A percentile compares a stretch with the other conserved stretches of the same genome.
Evolutionary conservation across 1,140 invertebrate species (phyloP).

Genomic region (Brachionus plicatilis): DNA sequence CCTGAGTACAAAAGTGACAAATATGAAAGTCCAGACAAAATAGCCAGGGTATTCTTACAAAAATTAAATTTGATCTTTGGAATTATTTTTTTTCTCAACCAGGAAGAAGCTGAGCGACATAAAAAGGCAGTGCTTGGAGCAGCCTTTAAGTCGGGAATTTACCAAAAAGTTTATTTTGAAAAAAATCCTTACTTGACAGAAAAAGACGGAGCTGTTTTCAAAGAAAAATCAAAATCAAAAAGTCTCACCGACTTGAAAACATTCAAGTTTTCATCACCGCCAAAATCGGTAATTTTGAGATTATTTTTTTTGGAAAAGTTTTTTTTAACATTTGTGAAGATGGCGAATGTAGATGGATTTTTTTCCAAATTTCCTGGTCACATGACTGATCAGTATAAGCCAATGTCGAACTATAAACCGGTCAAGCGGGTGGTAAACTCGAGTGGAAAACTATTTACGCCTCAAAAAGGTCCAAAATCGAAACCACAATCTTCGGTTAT

Average conservation of each 20-base stretch:
- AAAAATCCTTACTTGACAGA: slow-evolving; percentile 50
- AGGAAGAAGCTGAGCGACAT: slow-evolving; percentile 48
- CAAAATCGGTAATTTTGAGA: slow-evolving; percentile 47
- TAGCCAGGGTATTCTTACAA: background rate
- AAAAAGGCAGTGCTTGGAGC: slow-evolving; percentile 49
- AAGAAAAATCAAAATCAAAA: slow-evolving; percentile 44
- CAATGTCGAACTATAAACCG: slow-evolving; percentile 41
- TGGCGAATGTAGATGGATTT: slow-evolving; percentile 52
- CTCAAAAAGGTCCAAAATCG: slow-evolving; percentile 51
- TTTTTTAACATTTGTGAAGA: slow-evolving; percentile 42
- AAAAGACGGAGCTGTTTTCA: slow-evolving; percentile 44
- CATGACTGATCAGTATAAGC: slow-evolving; percentile 50
- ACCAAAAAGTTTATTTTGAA: slow-evolving; percentile 52
- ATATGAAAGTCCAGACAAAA: slow-evolving; percentile 30
- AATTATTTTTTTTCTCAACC: background rate
- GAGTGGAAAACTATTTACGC: slow-evolving; percentile 52
- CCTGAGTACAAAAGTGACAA: slow-evolving; percentile 41
- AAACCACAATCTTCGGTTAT: slow-evolving; percentile 51
- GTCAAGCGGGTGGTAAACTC: slow-evolving; percentile 52
- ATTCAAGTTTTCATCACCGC: slow-evolving; percentile 53
- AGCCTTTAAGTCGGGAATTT: slow-evolving; percentile 52
- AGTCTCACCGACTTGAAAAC: slow-evolving; percentile 45
- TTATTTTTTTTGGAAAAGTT: background rate
- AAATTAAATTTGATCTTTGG: background rate
- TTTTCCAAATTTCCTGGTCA: slow-evolving; percentile 55